A percentile compares a stretch with the other conserved stretches of the same genome.
Conservation (phyloP, 2,113 vertebrate species). For the Tursiops truncatus region DNA sequence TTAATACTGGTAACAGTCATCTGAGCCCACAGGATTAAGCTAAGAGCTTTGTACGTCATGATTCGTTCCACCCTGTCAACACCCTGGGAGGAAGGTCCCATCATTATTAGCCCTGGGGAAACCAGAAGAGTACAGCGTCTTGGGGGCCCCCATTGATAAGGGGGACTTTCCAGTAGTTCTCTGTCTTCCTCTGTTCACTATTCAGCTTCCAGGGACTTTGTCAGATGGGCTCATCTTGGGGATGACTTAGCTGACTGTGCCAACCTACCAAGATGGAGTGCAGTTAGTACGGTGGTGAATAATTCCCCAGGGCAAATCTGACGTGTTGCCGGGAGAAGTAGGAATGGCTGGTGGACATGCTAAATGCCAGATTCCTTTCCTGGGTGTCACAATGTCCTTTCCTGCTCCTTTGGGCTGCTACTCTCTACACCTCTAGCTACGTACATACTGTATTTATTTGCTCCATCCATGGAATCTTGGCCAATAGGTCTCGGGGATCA, state of each 20-base stretch:
- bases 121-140: neutral
- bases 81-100: neutral
- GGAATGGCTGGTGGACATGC: neutral
- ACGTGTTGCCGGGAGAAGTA: rapidly evolving
- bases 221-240: neutral
- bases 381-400: neutral
- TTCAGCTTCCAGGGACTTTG: neutral
- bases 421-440: neutral
- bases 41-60: rapidly evolving
- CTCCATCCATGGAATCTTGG: neutral
- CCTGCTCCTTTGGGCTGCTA: neutral
- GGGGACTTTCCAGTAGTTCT: neutral
- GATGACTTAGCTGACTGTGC: rapidly evolving
- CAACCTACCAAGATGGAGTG: neutral
- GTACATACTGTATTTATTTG: rapidly evolving
- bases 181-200: neutral
- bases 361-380: neutral
- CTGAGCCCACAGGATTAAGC: neutral
- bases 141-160: neutral
- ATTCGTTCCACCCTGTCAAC: neutral
- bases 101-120: neutral
- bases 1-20: rapidly evolving
- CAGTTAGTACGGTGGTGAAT: rapidly evolving
- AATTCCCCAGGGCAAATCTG: neutral
- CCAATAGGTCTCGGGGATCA: neutral